A percentile compares a stretch with the other conserved stretches of the same genome.
These are phyloP conservation scores for Acanthosepion esculentum DNA, from an alignment of 2,888 invertebrate genomes.

Conservation along the genomic window DNA sequence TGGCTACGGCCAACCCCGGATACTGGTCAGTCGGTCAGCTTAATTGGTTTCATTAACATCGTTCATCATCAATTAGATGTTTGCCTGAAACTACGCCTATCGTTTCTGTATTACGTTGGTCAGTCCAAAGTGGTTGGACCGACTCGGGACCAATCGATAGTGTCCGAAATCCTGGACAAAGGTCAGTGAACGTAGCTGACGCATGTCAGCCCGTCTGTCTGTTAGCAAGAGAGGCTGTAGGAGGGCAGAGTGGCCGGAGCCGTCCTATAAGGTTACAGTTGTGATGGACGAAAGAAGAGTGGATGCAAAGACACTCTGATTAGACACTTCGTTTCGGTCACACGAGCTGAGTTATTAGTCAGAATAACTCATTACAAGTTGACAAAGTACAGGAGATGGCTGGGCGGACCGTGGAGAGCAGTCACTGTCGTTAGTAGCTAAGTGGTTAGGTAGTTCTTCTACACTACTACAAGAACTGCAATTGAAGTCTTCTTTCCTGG, in stretches of 20 bases:
- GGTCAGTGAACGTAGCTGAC: conserved; percentile 17
- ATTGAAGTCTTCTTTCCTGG: neutral
- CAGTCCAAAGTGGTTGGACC: neutral
- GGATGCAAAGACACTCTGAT: neutral
- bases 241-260: neutral
- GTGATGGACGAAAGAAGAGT: neutral
- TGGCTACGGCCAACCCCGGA: conserved; percentile 33
- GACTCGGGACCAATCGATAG: conserved; percentile 2
- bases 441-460: neutral
- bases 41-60: conserved; percentile 33
- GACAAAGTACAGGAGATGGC: neutral
- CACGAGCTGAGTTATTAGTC: neutral
- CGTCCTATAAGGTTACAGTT: neutral
- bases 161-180: conserved; percentile 33
- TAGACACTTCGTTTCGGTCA: neutral
- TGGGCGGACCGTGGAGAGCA: neutral
- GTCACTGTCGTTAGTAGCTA: neutral
- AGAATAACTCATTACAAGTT: neutral
- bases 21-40: neutral
- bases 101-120: neutral
- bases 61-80: conserved; percentile 33
- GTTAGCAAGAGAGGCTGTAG: conserved; percentile 39
- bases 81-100: neutral
- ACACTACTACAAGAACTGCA: neutral
- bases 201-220: conserved; percentile 48